Evolutionary conservation across 2,888 invertebrate genomes (phyloP), one percentile per base, ranked within the genome.

Genomic region (Amiota minor): DNA sequence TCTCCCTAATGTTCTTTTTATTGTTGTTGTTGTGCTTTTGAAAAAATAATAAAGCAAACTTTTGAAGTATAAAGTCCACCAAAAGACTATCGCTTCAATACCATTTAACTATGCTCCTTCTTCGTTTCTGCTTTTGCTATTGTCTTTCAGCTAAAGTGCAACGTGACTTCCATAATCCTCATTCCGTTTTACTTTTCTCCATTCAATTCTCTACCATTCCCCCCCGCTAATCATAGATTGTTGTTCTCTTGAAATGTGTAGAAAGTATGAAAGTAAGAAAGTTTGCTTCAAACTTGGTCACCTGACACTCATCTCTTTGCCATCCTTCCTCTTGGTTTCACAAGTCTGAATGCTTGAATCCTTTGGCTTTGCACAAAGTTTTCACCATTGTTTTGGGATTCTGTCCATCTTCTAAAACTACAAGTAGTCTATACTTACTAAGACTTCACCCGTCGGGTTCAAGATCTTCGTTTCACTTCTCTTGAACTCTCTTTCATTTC

Each of bases 361-460:
- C 50, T 72, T 35, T 79, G 77, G 77, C 77, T 79, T 79, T 79
- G 75, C 77, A 75, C 77, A 70, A 82, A 87, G 79, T 78, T 85
- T 87, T 78, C 78, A 77, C 72, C 79, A 72, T 72, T 78, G 72
- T 78, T 74, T 75, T 72, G 18, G 65, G 47, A 65, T 65, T 65
- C 65, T n/a, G 49, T 14, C 50, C 67, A 9, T 46, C 18, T 18
- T 35, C 67, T 23, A 11, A 35, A 62, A 14, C 9, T 62, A 8
- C 35, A 23, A 18, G 35, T 35, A 35, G n/a, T n/a, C n/a, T n/a
- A 23, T 35, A 35, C 18, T 35, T 10, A 1, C 9, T 23, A 35
- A 23, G 20, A 35, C 35, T 62, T 35, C 11, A 23, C n/a, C 62
- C 73, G 35, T 35, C 35, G 35, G 35, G 2, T 23, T 23, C 23